A percentile compares a stretch with the other conserved stretches of the same genome.
These are phyloP conservation scores for Euwallacea fornicatus DNA, from an alignment of 1,140 invertebrate species.

Conservation along the genomic window DNA sequence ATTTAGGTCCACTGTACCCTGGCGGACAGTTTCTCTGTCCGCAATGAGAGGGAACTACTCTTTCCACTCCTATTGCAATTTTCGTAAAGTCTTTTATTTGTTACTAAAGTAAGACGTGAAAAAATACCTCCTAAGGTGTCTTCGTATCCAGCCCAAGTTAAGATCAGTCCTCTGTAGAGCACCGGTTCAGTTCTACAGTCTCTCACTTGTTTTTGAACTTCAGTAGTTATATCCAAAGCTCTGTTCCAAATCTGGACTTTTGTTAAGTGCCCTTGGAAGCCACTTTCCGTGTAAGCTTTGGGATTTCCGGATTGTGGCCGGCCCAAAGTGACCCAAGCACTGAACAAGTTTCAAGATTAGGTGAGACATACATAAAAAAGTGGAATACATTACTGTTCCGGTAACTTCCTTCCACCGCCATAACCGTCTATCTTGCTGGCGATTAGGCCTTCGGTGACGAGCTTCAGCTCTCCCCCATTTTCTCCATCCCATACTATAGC, in stretches of 20 bases:
- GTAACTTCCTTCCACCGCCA: slow-evolving; percentile 74
- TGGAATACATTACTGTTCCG: slow-evolving; percentile 66
- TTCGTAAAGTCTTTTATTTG: too few relatives aligned
- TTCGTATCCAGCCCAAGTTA: slow-evolving; percentile 94
- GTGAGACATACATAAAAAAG: background rate
- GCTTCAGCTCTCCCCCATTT: slow-evolving; percentile 77
- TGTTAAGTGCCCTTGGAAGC: slow-evolving; percentile 93
- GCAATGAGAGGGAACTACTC: slow-evolving; percentile 87
- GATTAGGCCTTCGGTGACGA: slow-evolving; percentile 91
- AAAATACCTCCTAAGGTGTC: slow-evolving; percentile 72
- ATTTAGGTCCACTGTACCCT: slow-evolving; percentile 81
- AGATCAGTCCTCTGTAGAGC: slow-evolving; percentile 78
- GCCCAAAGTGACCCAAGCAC: slow-evolving; percentile 90
- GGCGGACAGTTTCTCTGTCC: slow-evolving; percentile 84
- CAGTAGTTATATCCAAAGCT: slow-evolving; percentile 85
- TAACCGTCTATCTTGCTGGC: slow-evolving; percentile 87
- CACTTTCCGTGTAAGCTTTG: slow-evolving; percentile 77
- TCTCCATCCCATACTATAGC: slow-evolving; percentile 91
- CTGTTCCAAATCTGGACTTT: slow-evolving; percentile 94
- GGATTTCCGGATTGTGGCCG: slow-evolving; percentile 76
- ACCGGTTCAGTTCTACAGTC: slow-evolving; percentile 91
- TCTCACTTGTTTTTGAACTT: slow-evolving; percentile 90
- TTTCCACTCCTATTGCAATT: slow-evolving; percentile 64
- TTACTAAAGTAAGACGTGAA: too few relatives aligned
- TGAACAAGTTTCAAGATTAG: slow-evolving; percentile 49